Evolutionary conservation across 2,113 vertebrate genomes (phyloP), one percentile per base, ranked within the genome.

Genomic region (Sphyrna mokarran): DNA sequence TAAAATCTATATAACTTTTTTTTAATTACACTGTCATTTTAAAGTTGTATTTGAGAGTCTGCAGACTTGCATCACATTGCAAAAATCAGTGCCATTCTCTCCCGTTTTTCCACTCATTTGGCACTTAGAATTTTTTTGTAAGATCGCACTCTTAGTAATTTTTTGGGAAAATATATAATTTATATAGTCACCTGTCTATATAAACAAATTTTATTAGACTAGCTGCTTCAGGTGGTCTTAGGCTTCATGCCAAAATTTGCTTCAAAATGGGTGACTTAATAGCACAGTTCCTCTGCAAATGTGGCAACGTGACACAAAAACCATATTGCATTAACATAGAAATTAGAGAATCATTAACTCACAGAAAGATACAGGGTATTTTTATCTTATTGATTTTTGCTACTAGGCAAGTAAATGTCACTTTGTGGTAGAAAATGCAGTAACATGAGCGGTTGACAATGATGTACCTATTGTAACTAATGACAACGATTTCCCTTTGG

Each of bases 341-440:
- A 61, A 16, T 1, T 90, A 29, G 11, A 90, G 29, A 90, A 90
- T 90, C 54, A n/a, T 61, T 18, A 61, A 61, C 54, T 61, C 29
- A 33, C 16, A 58, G 3, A 58, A 33, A 61, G 14, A 29, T 43
- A 86, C 11, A 33, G 89, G 33, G 6, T 16, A 66, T 37, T 66
- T 68, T 68, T 93, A 93, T 93, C 33, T 66, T 93, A 68, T 93
- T 93, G 86, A 93, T n/a, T 68, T 93, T 93, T 93, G 80, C 58
- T 93, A 66, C 61, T 93, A 8, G 16, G 16, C 14, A 68, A 22
- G 8, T 22, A 37, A 66, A 37, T 63, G 16, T 91, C 61, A 63
- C 33, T n/a, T 33, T 43, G 37, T 18, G 6, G 0, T 83, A 43
- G 37, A 83, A 40, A 43, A 93, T 93, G 40, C n/a, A 29, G 89